Percentiles rank a stretch among this genome's conserved stretches.
These are phyloP conservation scores for Gonocerus acuteangulatus DNA, from an alignment of 2,888 invertebrate species.

Conservation along the genomic window DNA sequence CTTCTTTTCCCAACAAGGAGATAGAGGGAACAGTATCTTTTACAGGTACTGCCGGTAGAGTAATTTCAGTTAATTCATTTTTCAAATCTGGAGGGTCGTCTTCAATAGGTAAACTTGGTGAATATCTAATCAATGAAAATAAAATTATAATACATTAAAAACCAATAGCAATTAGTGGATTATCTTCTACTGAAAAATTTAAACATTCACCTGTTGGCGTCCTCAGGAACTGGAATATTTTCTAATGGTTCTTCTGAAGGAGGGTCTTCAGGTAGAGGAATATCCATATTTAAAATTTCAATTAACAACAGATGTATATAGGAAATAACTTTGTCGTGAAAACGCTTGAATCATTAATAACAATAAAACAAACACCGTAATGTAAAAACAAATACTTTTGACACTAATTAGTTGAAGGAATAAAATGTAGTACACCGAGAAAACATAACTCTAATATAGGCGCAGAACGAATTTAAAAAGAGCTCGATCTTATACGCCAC, in stretches of 20 bases:
- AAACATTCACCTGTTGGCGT: slow-evolving; percentile 27
- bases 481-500: too few species aligned
- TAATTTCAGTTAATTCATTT: background rate
- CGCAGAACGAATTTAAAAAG: too few species aligned
- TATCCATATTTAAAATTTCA: slow-evolving; percentile 25
- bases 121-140: slow-evolving; percentile 22
- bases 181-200: background rate
- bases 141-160: background rate
- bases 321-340: background rate
- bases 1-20: slow-evolving; percentile 40
- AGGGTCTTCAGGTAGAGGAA: slow-evolving; percentile 27
- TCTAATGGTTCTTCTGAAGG: background rate
- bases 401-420: too few species aligned
- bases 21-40: slow-evolving; percentile 16
- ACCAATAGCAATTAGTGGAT: background rate
- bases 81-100: slow-evolving; percentile 28
- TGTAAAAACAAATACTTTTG: too few species aligned
- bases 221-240: slow-evolving; percentile 25
- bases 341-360: too few species aligned
- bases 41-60: slow-evolving; percentile 7
- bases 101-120: slow-evolving; percentile 32
- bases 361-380: too few species aligned
- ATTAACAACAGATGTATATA: background rate
- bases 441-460: too few species aligned
- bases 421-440: too few species aligned